Percentiles rank a stretch among this genome's conserved stretches.
These are phyloP conservation scores for Melanotaenia boesemani DNA, from an alignment of 2,797 vertebrate species.

Conservation along the genomic window DNA sequence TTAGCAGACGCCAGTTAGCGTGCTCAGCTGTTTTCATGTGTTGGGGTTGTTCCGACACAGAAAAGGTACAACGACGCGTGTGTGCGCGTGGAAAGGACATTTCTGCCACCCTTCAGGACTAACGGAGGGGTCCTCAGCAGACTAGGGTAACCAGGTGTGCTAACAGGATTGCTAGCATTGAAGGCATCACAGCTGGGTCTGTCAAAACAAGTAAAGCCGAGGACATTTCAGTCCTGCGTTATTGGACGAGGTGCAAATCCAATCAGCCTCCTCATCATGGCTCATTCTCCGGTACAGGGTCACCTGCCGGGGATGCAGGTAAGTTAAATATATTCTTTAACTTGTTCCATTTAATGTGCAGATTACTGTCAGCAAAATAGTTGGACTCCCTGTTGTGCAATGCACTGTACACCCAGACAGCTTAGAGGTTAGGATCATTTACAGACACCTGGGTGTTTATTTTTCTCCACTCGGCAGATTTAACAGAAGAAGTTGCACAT, in stretches of 20 bases:
- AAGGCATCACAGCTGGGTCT: constrained; percentile 28
- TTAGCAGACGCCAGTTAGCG: constrained; percentile 60
- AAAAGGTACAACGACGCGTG: no score
- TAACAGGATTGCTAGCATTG: constrained; percentile 19
- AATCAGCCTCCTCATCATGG: constrained; percentile 86
- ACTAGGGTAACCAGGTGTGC: constrained; percentile 1
- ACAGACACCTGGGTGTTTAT: no score
- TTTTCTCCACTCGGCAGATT: no score
- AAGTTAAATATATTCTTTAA: constrained; percentile 51
- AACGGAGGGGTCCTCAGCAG: not conserved
- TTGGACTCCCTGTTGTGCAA: no score
- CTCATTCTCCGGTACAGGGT: constrained; percentile 92
- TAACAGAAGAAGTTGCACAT: no score
- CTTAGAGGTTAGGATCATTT: no score
- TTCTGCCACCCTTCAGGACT: not conserved
- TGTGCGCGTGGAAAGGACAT: constrained; percentile 4
- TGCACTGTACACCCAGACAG: no score
- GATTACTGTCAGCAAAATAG: no score
- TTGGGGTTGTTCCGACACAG: constrained; percentile 22
- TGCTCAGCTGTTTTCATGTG: constrained; percentile 65
- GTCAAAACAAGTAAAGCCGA: constrained; percentile 53
- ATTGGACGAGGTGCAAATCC: constrained; percentile 40
- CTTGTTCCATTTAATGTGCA: no score
- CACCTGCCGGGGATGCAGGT: constrained; percentile 97
- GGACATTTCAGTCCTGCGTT: constrained; percentile 16